A percentile compares a stretch with the other conserved stretches of the same genome.
phyloP scores from a whole-genome alignment of 2,797 vertebrate genomes.

The Pseudochirops corinnae region DNA sequence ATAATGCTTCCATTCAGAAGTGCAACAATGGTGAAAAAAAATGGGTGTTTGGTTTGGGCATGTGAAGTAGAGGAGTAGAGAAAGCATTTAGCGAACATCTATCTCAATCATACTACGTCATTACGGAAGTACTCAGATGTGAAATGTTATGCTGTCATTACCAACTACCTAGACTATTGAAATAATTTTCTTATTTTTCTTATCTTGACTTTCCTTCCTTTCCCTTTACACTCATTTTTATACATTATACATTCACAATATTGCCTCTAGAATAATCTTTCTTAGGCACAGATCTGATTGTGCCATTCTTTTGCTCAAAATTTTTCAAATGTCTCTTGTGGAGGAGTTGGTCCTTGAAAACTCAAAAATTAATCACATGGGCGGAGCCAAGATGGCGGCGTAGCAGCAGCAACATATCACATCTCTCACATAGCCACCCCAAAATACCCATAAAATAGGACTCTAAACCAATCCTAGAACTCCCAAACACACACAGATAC shows the following conservation, averaged over 20 bases:
- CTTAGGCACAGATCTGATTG: not conserved
- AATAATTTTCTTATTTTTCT: not conserved
- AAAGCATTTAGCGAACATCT: too few species aligned
- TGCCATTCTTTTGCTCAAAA: not conserved
- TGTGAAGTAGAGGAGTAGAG: too few species aligned
- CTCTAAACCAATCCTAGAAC: too few species aligned
- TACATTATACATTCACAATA: not conserved
- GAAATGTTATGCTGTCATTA: not conserved
- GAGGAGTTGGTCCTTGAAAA: too few species aligned
- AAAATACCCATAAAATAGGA: too few species aligned
- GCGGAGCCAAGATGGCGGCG: too few species aligned
- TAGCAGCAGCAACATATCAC: too few species aligned
- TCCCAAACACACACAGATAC: too few species aligned
- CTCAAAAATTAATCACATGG: too few species aligned
- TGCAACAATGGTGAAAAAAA: not conserved
- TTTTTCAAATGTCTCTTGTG: not conserved
- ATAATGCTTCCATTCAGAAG: not conserved
- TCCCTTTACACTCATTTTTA: not conserved
- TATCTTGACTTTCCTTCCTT: not conserved
- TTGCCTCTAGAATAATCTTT: not conserved
- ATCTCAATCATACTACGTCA: not conserved
- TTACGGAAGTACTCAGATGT: not conserved
- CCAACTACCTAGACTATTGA: not conserved
- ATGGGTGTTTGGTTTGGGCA: not conserved
- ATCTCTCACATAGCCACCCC: too few species aligned